Conservation (phyloP, 2,797 vertebrate genomes). For the Silurus lanzhouensis region DNA sequence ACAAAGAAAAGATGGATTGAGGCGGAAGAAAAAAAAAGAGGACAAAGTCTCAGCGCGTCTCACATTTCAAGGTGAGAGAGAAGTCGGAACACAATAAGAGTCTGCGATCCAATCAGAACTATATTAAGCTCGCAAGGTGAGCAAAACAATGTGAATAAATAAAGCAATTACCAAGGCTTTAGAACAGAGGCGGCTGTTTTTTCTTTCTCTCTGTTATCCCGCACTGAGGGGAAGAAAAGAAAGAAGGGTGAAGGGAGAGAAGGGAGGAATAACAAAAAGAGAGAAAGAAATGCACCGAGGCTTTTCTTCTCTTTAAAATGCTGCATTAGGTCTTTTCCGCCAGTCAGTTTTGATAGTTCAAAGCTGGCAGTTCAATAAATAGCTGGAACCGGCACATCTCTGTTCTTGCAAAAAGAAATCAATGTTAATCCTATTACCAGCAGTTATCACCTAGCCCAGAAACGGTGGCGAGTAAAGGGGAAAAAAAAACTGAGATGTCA, state of each 20-base stretch:
- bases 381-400: slow-evolving; percentile 99
- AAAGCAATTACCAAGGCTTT: slow-evolving; percentile 89
- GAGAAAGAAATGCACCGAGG: slow-evolving; percentile 85
- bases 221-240: slow-evolving; percentile 57
- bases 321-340: slow-evolving; percentile 88
- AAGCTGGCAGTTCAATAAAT: slow-evolving; percentile 99
- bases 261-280: slow-evolving; percentile 83
- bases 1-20: slow-evolving; percentile 47
- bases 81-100: slow-evolving; percentile 84
- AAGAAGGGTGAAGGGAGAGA: slow-evolving; percentile 74
- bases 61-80: slow-evolving; percentile 92
- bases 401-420: slow-evolving; percentile 99
- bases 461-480: slow-evolving; percentile 89
- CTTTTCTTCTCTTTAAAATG: slow-evolving; percentile 93
- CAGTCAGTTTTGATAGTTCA: slow-evolving; percentile 99
- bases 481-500: slow-evolving; percentile 95
- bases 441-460: slow-evolving; percentile 99
- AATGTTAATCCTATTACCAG: slow-evolving; percentile 99
- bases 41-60: slow-evolving; percentile 61
- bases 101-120: slow-evolving; percentile 84
- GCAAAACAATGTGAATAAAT: slow-evolving; percentile 80
- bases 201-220: slow-evolving; percentile 80
- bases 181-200: slow-evolving; percentile 87
- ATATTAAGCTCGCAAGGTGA: slow-evolving; percentile 80
- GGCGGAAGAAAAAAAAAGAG: slow-evolving; percentile 51